A percentile compares a stretch with the other conserved stretches of the same genome.
These are phyloP conservation scores for Holothuria glaberrima DNA, from an alignment of 35 echinoderm and acorn worm genomes.

Conservation along the genomic window DNA sequence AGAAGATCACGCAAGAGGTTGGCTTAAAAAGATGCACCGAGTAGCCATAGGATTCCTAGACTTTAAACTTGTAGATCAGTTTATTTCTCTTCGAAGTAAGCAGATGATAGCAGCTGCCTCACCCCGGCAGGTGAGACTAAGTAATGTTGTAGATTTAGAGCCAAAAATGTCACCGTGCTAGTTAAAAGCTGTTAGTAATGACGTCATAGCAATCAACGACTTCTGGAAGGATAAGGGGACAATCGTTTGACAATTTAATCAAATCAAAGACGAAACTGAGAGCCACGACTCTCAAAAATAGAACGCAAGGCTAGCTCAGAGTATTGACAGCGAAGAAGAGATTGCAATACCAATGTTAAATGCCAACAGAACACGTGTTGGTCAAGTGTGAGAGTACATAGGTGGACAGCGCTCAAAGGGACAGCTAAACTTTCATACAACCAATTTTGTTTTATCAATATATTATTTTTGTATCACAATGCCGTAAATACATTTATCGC, in stretches of 20 bases:
- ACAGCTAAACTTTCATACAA: neutral
- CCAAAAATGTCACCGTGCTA: neutral
- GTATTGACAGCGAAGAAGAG: neutral
- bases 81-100: too few relatives aligned
- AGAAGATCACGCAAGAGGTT: too few relatives aligned
- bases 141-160: neutral
- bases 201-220: conserved; percentile 36
- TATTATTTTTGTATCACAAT: neutral
- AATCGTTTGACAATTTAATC: conserved; percentile 49
- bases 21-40: too few relatives aligned
- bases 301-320: neutral
- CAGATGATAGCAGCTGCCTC: neutral
- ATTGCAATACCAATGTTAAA: neutral
- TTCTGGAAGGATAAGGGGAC: conserved; percentile 19
- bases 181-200: neutral
- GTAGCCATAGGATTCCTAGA: too few relatives aligned
- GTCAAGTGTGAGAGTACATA: neutral
- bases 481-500: too few relatives aligned
- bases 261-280: conserved; percentile 36
- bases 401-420: neutral
- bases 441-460: neutral
- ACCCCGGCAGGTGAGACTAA: neutral
- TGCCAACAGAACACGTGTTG: neutral
- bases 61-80: too few relatives aligned
- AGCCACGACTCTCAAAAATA: neutral